A percentile compares a stretch with the other conserved stretches of the same genome.
Evolutionary conservation across 2,888 invertebrate genomes (phyloP).

Genomic region (Mechanitis mazaeus): DNA sequence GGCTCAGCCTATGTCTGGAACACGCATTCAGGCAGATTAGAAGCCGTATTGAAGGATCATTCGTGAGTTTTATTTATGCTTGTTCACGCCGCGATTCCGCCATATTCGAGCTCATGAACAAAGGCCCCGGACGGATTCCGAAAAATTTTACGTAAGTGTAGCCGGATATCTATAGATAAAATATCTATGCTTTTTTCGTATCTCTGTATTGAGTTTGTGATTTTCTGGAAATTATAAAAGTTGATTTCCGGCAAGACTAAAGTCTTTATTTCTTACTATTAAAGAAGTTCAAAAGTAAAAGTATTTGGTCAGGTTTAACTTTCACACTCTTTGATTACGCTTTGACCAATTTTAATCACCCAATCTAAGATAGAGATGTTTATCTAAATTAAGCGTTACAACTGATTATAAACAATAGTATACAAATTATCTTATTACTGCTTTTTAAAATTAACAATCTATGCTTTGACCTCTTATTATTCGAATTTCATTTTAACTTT

Average conservation of each 20-base stretch:
- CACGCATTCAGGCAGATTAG: constrained; percentile 83
- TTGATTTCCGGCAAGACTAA: too few species aligned
- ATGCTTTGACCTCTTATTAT: constrained; percentile 9
- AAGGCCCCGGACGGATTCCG: too few species aligned
- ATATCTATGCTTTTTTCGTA: too few species aligned
- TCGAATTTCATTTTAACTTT: constrained; percentile 15
- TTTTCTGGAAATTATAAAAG: too few species aligned
- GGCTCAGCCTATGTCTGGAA: constrained; percentile 96
- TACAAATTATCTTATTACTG: constrained; percentile 9
- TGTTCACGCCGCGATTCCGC: too few species aligned
- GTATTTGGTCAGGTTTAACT: background rate
- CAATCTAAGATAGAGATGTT: constrained; percentile 9
- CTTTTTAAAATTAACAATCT: constrained; percentile 19
- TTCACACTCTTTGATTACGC: constrained; percentile 6
- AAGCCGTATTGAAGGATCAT: constrained; percentile 87
- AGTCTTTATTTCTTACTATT: too few species aligned
- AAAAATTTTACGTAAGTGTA: too few species aligned
- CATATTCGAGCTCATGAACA: too few species aligned
- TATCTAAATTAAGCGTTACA: constrained; percentile 20
- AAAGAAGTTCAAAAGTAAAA: too few species aligned
- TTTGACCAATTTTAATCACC: constrained; percentile 12
- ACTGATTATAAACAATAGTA: constrained; percentile 16
- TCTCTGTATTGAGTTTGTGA: background rate
- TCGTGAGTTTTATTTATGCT: constrained; percentile 75
- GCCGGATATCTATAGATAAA: too few species aligned